Conservation (phyloP, 2,888 invertebrate species). For the Venustoraphidia nigricollis region DNA sequence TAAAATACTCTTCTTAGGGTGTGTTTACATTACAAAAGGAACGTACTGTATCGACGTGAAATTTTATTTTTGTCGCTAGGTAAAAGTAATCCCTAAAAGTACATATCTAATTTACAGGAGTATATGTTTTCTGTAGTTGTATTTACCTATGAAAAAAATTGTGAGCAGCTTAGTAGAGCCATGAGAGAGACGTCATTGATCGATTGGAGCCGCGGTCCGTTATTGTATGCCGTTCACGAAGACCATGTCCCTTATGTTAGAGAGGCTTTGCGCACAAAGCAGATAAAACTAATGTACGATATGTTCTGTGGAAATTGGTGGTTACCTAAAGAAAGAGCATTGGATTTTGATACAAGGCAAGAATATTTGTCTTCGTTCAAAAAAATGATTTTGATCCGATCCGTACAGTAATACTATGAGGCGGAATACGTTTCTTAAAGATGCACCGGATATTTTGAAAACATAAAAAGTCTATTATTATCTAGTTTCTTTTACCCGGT, state of each 20-base stretch:
- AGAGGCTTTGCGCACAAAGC: not conserved
- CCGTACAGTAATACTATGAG: too few relatives aligned
- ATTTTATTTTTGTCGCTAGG: too few relatives aligned
- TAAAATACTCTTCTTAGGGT: too few relatives aligned
- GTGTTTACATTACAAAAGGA: too few relatives aligned
- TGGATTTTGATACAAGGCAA: conserved; percentile 1
- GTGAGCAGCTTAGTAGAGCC: not conserved
- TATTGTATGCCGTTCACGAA: conserved; percentile 4
- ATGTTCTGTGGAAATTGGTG: not conserved
- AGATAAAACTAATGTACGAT: not conserved
- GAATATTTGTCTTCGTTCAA: too few relatives aligned
- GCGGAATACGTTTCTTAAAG: too few relatives aligned
- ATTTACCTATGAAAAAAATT: conserved; percentile 3
- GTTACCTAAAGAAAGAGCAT: conserved; percentile 3
- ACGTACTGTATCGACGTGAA: too few relatives aligned
- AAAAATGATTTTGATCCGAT: not conserved
- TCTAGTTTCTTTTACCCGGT: too few relatives aligned
- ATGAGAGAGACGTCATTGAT: conserved; percentile 4
- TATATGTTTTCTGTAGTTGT: conserved; percentile 1
- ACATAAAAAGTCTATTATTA: too few relatives aligned
- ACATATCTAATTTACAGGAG: conserved; percentile 2
- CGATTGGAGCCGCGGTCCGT: conserved; percentile 4
- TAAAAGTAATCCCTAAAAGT: too few relatives aligned
- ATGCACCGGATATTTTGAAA: too few relatives aligned
- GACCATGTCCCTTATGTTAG: conserved; percentile 1